phyloP scores from a whole-genome alignment of 2,888 invertebrate species.

The Gandaritis pyraliata region DNA sequence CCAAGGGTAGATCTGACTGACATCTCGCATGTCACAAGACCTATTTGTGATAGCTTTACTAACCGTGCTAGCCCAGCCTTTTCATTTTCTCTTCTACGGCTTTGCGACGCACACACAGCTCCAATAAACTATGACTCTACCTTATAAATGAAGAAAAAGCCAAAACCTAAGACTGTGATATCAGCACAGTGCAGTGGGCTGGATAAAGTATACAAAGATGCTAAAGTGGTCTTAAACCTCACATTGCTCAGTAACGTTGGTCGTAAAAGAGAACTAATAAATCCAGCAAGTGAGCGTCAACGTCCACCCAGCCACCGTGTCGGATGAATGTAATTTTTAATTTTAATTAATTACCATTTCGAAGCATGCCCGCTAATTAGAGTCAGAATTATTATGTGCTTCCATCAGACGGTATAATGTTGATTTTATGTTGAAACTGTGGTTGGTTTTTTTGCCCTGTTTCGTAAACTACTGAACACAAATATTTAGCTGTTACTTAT shows the following conservation, averaged over 20 bases:
- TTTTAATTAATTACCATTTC: slow-evolving; percentile 74
- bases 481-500: not conserved
- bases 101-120: too few species aligned
- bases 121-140: too few species aligned
- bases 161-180: too few species aligned
- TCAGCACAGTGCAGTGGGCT: too few species aligned
- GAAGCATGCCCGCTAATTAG: slow-evolving; percentile 71
- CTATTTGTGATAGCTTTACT: too few species aligned
- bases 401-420: slow-evolving; percentile 41
- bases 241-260: slow-evolving; percentile 28
- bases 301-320: slow-evolving; percentile 70
- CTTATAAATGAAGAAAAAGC: too few species aligned
- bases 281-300: slow-evolving; percentile 59
- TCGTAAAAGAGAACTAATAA: slow-evolving; percentile 47
- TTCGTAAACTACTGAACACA: slow-evolving; percentile 1
- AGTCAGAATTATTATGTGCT: slow-evolving; percentile 51
- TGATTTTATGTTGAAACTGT: slow-evolving; percentile 20
- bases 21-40: too few species aligned
- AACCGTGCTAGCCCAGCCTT: too few species aligned
- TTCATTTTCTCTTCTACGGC: too few species aligned
- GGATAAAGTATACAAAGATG: too few species aligned
- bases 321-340: slow-evolving; percentile 70
- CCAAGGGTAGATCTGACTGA: too few species aligned
- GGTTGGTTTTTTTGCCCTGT: not conserved
- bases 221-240: not conserved